Evolutionary conservation across 1,140 invertebrate genomes (phyloP).

Genomic region (Anastrepha ludens): DNA sequence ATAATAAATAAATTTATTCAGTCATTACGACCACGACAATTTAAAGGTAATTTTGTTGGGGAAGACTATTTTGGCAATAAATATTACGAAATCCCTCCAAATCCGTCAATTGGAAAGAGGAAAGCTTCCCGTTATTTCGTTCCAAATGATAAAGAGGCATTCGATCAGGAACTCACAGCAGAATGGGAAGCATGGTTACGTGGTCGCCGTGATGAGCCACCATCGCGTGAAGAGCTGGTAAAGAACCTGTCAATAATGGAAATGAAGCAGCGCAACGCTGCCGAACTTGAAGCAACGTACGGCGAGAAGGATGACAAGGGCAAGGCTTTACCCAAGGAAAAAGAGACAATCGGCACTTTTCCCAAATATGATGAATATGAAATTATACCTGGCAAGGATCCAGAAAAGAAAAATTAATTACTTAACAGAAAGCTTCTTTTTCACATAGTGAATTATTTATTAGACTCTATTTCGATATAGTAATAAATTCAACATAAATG

Average conservation of each 20-base stretch:
- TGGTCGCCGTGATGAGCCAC: conserved; percentile 77
- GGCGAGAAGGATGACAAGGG: conserved; percentile 70
- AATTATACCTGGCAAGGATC: conserved; percentile 68
- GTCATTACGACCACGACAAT: conserved; percentile 77
- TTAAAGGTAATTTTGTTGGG: conserved; percentile 77
- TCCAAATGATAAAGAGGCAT: conserved; percentile 78
- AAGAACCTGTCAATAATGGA: conserved; percentile 82
- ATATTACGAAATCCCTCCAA: conserved; percentile 85
- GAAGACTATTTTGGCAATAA: conserved; percentile 87
- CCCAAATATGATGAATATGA: conserved; percentile 73
- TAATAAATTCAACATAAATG: conserved; percentile 3
- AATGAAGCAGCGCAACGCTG: conserved; percentile 85
- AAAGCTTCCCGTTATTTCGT: conserved; percentile 83
- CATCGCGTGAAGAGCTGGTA: conserved; percentile 82
- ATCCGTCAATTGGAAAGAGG: conserved; percentile 77
- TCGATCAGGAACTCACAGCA: conserved; percentile 83
- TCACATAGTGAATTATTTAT: neutral
- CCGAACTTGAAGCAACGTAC: conserved; percentile 78
- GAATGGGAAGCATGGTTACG: conserved; percentile 92
- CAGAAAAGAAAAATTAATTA: conserved; percentile 60
- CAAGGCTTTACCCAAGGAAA: conserved; percentile 67
- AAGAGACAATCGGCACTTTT: conserved; percentile 68
- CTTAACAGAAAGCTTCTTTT: too few relatives aligned
- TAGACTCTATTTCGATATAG: neutral
- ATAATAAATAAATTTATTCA: conserved; percentile 78